A percentile compares a stretch with the other conserved stretches of the same genome.
These are phyloP conservation scores for Pseudotriccus pelzelni DNA, from an alignment of 2,797 vertebrate species.

Conservation along the genomic window DNA sequence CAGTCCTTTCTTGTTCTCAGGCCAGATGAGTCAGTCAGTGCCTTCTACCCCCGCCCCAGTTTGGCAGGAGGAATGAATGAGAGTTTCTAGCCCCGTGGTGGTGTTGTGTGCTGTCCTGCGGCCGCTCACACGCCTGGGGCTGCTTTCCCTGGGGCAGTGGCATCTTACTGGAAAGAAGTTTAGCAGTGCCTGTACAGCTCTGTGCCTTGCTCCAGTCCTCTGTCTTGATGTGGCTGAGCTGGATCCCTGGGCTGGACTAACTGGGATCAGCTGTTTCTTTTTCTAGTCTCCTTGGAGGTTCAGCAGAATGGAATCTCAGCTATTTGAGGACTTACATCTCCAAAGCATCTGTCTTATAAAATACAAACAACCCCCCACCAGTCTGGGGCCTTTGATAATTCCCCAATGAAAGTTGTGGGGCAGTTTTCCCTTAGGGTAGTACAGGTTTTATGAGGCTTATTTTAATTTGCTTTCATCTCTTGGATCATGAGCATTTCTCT, in stretches of 20 bases:
- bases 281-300: background rate
- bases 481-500: background rate
- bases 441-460: slow-evolving; percentile 37
- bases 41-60: background rate
- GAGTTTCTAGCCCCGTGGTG: background rate
- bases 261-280: slow-evolving; percentile 59
- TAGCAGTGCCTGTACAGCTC: background rate
- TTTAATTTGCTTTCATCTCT: slow-evolving; percentile 59
- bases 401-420: slow-evolving; percentile 26
- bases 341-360: slow-evolving; percentile 64
- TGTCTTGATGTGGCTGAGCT: slow-evolving; percentile 43
- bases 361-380: slow-evolving; percentile 44
- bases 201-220: background rate
- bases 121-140: background rate
- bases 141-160: background rate
- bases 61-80: slow-evolving; percentile 21
- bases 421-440: slow-evolving; percentile 28
- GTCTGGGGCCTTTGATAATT: slow-evolving; percentile 52
- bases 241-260: slow-evolving; percentile 29
- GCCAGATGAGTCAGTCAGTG: background rate
- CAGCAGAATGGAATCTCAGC: slow-evolving; percentile 59
- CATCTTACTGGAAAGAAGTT: background rate
- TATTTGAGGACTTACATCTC: slow-evolving; percentile 58
- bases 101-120: background rate
- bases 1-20: background rate